Percentiles rank a stretch among this genome's conserved stretches.
phyloP scores from a whole-genome alignment of 2,797 vertebrate species.

The Poeciliopsis gracilis region DNA sequence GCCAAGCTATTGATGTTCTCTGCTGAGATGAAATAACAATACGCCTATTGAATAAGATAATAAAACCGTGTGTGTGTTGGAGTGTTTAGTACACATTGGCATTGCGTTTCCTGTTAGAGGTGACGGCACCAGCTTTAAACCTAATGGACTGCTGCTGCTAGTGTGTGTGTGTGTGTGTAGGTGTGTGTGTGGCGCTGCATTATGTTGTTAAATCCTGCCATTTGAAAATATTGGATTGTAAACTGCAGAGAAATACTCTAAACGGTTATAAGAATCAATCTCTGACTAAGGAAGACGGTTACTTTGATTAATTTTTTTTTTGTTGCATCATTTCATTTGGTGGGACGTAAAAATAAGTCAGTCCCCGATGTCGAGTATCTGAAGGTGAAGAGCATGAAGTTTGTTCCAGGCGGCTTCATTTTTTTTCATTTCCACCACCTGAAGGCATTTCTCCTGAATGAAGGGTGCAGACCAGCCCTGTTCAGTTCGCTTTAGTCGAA shows the following conservation, averaged over 20 bases:
- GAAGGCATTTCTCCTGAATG: not conserved
- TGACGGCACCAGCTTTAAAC: conserved; percentile 30
- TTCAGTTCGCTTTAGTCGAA: too few species aligned
- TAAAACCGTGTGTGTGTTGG: conserved; percentile 29
- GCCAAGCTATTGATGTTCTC: conserved; percentile 44
- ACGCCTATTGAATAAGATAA: conserved; percentile 68
- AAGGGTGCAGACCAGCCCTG: too few species aligned
- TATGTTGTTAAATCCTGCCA: not conserved
- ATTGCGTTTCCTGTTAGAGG: conserved; percentile 45
- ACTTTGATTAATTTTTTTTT: not conserved
- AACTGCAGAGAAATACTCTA: not conserved
- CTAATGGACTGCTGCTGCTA: conserved; percentile 6
- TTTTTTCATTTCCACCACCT: not conserved
- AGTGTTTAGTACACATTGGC: conserved; percentile 18
- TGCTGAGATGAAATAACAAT: conserved; percentile 68
- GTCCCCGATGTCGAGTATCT: not conserved
- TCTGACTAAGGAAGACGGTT: not conserved
- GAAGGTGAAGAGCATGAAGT: not conserved
- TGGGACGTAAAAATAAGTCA: not conserved
- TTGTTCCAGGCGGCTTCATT: not conserved
- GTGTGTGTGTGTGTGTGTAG: not conserved
- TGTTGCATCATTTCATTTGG: not conserved
- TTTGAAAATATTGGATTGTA: conserved; percentile 2
- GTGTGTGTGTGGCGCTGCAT: not conserved
- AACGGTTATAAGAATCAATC: not conserved